Conservation (phyloP, 2,888 invertebrate genomes). For the Lasioglossum leucozonium region DNA sequence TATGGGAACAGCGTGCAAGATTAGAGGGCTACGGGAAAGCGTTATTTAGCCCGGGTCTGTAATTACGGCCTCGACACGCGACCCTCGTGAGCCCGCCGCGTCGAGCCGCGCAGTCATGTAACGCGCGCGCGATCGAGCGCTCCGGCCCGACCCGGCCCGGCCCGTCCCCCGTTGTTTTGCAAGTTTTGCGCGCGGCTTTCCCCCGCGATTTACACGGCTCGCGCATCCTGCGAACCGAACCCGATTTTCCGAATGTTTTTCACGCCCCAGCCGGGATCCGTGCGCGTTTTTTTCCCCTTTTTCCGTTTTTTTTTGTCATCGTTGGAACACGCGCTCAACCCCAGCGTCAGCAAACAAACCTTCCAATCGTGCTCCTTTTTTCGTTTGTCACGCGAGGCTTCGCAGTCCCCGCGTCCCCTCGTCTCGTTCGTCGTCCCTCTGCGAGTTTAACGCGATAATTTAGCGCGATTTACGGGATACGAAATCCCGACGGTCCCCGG, state of each 20-base stretch:
- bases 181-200: conserved; percentile 18
- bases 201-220: conserved; percentile 27
- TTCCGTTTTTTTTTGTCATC: not conserved
- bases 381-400: not conserved
- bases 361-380: conserved; percentile 15
- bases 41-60: conserved; percentile 56
- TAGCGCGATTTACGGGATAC: conserved; percentile 1
- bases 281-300: not conserved
- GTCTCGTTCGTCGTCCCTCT: not conserved
- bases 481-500: not conserved
- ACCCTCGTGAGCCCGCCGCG: conserved; percentile 28
- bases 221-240: not conserved
- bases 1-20: conserved; percentile 49
- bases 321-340: not conserved
- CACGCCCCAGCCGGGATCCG: not conserved
- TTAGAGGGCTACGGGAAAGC: conserved; percentile 50
- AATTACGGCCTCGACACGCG: conserved; percentile 53
- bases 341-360: conserved; percentile 2
- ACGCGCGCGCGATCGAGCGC: not conserved
- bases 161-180: not conserved
- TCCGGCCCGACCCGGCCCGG: too few species aligned
- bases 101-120: not conserved
- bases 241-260: conserved; percentile 33
- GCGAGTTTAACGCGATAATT: conserved; percentile 22
- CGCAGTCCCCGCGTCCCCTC: not conserved